These are phyloP conservation scores for Sebastes iracundus DNA, from an alignment of 2,797 vertebrate genomes.

Conservation along the genomic window DNA sequence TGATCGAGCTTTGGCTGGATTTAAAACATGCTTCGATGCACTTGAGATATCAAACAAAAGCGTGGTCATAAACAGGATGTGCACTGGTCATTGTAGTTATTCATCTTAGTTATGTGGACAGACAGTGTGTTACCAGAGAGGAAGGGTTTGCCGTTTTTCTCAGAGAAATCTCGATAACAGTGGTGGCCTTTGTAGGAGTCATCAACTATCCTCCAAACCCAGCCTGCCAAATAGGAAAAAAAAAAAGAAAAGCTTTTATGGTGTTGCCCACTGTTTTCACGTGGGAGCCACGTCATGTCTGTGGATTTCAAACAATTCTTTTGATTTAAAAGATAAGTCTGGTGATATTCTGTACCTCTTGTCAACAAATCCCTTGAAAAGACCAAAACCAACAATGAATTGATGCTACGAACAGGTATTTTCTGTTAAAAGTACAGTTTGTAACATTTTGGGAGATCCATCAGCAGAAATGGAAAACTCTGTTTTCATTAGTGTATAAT, in stretches of 20 bases:
- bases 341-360: neutral
- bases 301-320: neutral
- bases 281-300: neutral
- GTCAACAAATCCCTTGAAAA: neutral
- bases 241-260: neutral
- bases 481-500: too few species aligned
- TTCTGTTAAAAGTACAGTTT: too few species aligned
- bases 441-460: too few species aligned
- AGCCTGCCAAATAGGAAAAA: neutral
- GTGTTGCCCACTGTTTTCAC: neutral
- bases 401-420: neutral
- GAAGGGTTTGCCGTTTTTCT: neutral
- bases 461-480: too few species aligned
- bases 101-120: conserved; percentile 23
- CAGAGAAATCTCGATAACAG: conserved; percentile 9
- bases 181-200: conserved; percentile 10
- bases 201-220: neutral
- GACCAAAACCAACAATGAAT: neutral
- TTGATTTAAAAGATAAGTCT: neutral
- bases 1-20: neutral
- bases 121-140: neutral
- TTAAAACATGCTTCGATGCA: neutral
- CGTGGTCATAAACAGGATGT: conserved; percentile 4
- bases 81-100: conserved; percentile 2
- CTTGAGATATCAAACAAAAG: neutral